A percentile compares a stretch with the other conserved stretches of the same genome.
phyloP scores from a whole-genome alignment of 2,888 invertebrate species.

The Galerucella nymphaeae region DNA sequence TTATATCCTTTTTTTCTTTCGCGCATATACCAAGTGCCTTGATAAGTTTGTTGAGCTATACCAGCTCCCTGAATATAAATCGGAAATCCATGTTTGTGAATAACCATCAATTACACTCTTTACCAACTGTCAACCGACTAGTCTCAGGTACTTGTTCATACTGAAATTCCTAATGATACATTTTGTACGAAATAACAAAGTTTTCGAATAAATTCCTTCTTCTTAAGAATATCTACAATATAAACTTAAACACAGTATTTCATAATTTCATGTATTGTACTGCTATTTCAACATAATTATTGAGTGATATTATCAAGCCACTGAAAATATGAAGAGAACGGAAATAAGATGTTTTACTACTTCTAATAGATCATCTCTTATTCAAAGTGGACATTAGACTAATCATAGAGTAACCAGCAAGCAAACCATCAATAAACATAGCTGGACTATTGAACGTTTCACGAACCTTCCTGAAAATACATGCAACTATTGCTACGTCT shows the following conservation, averaged over 20 bases:
- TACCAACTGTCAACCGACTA: not conserved
- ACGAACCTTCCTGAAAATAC: conserved; percentile 32
- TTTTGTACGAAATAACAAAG: not conserved
- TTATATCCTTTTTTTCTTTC: too few species aligned
- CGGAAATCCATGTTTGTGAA: too few species aligned
- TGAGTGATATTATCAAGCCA: conserved; percentile 29
- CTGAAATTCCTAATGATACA: not conserved
- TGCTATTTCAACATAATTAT: conserved; percentile 28
- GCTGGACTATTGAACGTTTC: conserved; percentile 28
- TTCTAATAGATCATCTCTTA: conserved; percentile 34
- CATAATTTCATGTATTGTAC: conserved; percentile 2
- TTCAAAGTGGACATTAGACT: conserved; percentile 38
- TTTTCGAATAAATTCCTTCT: not conserved
- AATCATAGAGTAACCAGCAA: conserved; percentile 33
- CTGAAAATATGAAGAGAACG: conserved; percentile 28
- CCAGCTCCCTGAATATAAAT: too few species aligned
- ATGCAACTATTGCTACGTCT: conserved; percentile 8
- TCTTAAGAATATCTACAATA: not conserved
- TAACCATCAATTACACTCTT: too few species aligned
- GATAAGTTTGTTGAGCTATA: too few species aligned
- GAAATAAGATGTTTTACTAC: conserved; percentile 37
- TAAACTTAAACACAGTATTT: not conserved
- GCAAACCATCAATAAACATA: conserved; percentile 32
- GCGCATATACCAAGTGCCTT: too few species aligned
- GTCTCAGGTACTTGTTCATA: not conserved